These are phyloP conservation scores for Poecilia latipinna DNA, from an alignment of 2,113 vertebrate genomes.

Conservation along the genomic window DNA sequence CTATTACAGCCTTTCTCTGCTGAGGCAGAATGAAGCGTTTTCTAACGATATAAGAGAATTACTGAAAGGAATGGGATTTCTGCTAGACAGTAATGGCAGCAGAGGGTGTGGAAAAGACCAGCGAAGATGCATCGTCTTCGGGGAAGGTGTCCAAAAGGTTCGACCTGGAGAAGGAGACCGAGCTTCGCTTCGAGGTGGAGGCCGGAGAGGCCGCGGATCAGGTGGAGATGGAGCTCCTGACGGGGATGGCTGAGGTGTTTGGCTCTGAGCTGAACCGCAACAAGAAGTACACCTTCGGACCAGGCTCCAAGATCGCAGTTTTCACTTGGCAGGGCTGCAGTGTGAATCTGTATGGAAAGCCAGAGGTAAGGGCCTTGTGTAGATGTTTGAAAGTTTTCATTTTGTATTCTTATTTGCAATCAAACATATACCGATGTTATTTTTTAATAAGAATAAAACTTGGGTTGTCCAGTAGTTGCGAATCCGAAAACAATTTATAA, in stretches of 20 bases:
- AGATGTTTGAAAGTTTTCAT: too few relatives aligned
- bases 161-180: constrained; percentile 95
- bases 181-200: constrained; percentile 97
- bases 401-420: too few relatives aligned
- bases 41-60: not conserved
- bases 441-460: too few relatives aligned
- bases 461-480: too few relatives aligned
- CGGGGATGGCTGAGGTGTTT: constrained; percentile 94
- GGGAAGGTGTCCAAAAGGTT: constrained; percentile 82
- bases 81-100: constrained; percentile 72
- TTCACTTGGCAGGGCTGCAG: constrained; percentile 98
- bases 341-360: constrained; percentile 91
- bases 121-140: constrained; percentile 77
- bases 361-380: constrained; percentile 76
- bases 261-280: constrained; percentile 96
- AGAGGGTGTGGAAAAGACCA: constrained; percentile 72
- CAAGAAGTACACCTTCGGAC: constrained; percentile 94
- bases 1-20: too few relatives aligned
- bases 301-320: constrained; percentile 93
- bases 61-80: not conserved
- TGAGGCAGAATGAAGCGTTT: not conserved
- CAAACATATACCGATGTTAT: too few relatives aligned
- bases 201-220: constrained; percentile 81
- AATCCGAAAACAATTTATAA: too few relatives aligned
- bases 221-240: constrained; percentile 90